Percentiles rank a stretch among this genome's conserved stretches.
phyloP scores from a whole-genome alignment of 2,113 vertebrate genomes.

The Cariama cristata region DNA sequence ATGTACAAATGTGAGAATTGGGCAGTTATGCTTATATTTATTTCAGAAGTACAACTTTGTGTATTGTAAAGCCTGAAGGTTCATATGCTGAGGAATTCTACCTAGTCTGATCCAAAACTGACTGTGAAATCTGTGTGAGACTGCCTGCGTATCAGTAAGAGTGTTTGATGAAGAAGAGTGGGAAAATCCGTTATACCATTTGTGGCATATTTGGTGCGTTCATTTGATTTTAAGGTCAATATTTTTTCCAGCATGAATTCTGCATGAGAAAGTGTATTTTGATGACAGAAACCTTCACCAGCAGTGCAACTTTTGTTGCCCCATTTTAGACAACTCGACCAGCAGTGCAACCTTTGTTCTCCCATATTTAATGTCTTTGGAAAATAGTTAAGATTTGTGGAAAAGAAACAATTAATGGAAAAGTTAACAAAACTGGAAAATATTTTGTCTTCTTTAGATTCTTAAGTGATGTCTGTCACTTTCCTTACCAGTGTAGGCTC shows the following conservation, averaged over 20 bases:
- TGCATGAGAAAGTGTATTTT: neutral
- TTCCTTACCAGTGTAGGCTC: neutral
- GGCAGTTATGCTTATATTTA: neutral
- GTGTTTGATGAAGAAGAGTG: neutral
- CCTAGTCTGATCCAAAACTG: fast-evolving
- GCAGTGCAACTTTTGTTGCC: neutral
- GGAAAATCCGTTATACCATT: neutral
- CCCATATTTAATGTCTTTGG: neutral
- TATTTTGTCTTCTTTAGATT: neutral
- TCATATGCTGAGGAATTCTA: neutral
- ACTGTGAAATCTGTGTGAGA: neutral
- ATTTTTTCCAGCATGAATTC: neutral
- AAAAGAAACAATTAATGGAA: neutral
- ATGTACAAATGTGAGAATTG: neutral
- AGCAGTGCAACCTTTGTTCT: neutral
- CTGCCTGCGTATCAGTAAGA: neutral
- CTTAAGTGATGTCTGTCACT: neutral
- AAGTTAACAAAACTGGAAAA: neutral
- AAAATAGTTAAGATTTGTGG: neutral
- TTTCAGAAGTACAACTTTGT: neutral
- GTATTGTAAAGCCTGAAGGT: neutral
- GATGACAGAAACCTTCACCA: neutral
- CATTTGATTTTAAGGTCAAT: neutral
- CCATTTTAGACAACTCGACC: neutral
- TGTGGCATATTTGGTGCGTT: neutral